A percentile compares a stretch with the other conserved stretches of the same genome.
phyloP scores from a whole-genome alignment of 2,888 invertebrate genomes.

The Acronicta aceris region DNA sequence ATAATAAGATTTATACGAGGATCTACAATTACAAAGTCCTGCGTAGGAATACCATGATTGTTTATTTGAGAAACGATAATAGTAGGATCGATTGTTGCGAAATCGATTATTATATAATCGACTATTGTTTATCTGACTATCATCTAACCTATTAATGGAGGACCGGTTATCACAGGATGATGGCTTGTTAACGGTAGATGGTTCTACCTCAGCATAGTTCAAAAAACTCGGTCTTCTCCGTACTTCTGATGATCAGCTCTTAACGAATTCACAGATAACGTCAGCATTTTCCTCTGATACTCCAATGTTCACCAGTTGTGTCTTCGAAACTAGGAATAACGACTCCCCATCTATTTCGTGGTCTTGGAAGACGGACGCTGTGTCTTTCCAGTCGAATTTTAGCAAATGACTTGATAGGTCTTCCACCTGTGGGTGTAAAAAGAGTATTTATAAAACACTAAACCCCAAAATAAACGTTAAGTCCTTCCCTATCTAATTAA shows the following conservation, averaged over 20 bases:
- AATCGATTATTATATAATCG: constrained; percentile 20
- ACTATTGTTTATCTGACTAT: constrained; percentile 13
- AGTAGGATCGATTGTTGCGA: neutral
- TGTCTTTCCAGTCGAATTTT: constrained; percentile 74
- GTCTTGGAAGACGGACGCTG: constrained; percentile 74
- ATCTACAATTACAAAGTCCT: constrained; percentile 3
- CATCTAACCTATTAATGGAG: constrained; percentile 20
- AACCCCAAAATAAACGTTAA: no score
- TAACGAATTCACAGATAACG: constrained; percentile 72
- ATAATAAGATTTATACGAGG: constrained; percentile 6
- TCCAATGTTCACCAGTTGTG: constrained; percentile 76
- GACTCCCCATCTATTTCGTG: constrained; percentile 85
- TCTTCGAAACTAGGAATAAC: constrained; percentile 74
- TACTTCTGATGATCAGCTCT: constrained; percentile 57
- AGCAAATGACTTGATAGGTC: constrained; percentile 70
- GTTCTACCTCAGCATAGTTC: constrained; percentile 29
- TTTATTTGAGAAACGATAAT: neutral
- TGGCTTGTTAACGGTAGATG: constrained; percentile 19
- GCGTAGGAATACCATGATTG: no score
- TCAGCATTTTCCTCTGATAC: constrained; percentile 77
- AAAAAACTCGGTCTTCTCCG: constrained; percentile 18
- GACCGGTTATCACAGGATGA: constrained; percentile 10
- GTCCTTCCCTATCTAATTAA: no score
- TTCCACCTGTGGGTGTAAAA: constrained; percentile 62
- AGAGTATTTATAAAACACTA: neutral